Conservation (phyloP, 2,797 vertebrate genomes). For the Meriones psammophilus region DNA sequence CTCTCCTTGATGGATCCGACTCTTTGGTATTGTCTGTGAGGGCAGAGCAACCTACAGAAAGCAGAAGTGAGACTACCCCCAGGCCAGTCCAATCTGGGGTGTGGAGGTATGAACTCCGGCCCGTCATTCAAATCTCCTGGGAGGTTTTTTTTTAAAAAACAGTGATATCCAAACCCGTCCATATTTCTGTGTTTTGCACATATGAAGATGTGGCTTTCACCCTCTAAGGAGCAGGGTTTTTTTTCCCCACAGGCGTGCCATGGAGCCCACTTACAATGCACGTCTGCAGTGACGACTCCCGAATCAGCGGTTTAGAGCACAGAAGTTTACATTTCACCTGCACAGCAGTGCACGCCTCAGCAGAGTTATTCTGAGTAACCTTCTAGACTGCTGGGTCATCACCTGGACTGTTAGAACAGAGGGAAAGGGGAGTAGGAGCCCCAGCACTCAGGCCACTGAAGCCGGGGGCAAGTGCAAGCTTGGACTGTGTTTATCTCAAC, state of each 20-base stretch:
- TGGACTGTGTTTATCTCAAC: background rate
- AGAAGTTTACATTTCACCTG: background rate
- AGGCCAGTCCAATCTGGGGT: background rate
- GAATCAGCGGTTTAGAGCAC: background rate
- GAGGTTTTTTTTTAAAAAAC: too few species aligned
- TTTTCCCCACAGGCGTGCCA: background rate
- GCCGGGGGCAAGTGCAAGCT: background rate
- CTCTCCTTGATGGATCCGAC: constrained; percentile 56
- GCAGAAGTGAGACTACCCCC: constrained; percentile 34
- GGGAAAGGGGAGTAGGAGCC: background rate
- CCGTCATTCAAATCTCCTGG: background rate
- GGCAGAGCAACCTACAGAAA: constrained; percentile 44
- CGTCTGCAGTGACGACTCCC: background rate
- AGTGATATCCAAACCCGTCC: too few species aligned
- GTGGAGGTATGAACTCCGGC: too few species aligned
- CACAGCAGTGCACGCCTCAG: too few species aligned
- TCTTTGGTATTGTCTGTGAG: constrained; percentile 50
- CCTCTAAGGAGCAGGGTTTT: too few species aligned
- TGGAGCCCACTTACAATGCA: background rate
- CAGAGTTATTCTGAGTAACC: background rate
- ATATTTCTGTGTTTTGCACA: background rate
- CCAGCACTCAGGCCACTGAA: background rate
- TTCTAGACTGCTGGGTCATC: background rate
- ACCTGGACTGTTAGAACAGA: background rate
- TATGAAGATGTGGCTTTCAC: background rate